Conservation (phyloP, 1,140 invertebrate genomes). For the Tachypleus tridentatus region DNA sequence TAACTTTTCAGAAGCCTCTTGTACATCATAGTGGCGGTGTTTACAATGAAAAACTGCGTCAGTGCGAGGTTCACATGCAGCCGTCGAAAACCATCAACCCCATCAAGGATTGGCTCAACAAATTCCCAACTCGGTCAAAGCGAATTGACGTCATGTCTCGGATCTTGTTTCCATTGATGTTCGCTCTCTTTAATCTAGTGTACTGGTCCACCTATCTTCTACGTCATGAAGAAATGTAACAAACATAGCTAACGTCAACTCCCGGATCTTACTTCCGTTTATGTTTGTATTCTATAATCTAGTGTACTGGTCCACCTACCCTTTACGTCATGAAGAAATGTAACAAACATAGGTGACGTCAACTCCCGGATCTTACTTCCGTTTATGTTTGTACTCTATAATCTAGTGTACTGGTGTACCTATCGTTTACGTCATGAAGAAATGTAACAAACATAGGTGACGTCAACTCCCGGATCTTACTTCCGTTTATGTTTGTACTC, state of each 20-base stretch:
- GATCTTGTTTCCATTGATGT: conserved; percentile 83
- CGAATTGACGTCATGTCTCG: conserved; percentile 88
- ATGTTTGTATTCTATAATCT: conserved; percentile 89
- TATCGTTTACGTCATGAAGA: conserved; percentile 37
- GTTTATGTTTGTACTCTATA: conserved; percentile 84
- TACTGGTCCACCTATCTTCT: conserved; percentile 89
- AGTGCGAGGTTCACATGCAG: conserved; percentile 54
- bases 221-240: conserved; percentile 62
- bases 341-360: no score
- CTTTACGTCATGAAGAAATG: no score
- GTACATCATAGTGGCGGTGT: conserved; percentile 45
- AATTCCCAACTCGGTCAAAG: conserved; percentile 81
- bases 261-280: conserved; percentile 78
- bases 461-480: conserved; percentile 52
- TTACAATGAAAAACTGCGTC: conserved; percentile 59
- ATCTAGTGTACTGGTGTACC: conserved; percentile 86
- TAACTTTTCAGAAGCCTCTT: conserved; percentile 66
- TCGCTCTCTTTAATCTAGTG: conserved; percentile 85
- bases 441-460: no score
- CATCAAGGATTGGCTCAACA: conserved; percentile 83
- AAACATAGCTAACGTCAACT: no score
- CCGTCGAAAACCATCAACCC: conserved; percentile 52
- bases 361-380: conserved; percentile 67
- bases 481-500: conserved; percentile 82
- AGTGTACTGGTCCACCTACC: conserved; percentile 84